Evolutionary conservation across 2,888 invertebrate genomes (phyloP), one percentile per base, ranked within the genome.

Genomic region (Chelonus formosanus): DNA sequence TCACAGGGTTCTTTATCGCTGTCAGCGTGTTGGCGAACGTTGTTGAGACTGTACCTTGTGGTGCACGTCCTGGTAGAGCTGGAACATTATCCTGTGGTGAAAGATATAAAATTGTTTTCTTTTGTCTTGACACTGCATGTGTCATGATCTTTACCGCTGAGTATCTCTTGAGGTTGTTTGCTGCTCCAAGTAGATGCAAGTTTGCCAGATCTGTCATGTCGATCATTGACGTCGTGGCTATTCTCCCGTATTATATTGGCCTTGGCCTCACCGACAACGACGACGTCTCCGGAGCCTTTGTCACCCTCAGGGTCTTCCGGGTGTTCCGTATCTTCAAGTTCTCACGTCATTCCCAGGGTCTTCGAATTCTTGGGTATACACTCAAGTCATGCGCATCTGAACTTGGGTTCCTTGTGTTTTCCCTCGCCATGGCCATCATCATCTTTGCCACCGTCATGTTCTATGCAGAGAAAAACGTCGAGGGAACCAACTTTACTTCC

Each of bases 361-460:
- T 99, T 68, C 90, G 99, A 73, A 99, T 99, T 85, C 90, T 99
- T 76, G 99, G 99, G 71, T 99, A 99, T 86, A 99, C 99, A 69
- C 90, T 99, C 74, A 99, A 99, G 88, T 96, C 96, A 68, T 98
- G 98, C 87, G 98, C 98, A 85, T 97, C 96, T 85, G 98, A 98
- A 87, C 90, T 99, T 76, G 99, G 99, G 75, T 99, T 99, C 88
- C 91, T 99, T 71, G 97, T 99, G 69, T 99, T 99, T 87, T 99
- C 98, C 40, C 88, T 99, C 81, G 97, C 98, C 72, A 98, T 99
- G 98, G 99, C 99, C 80, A 99, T 99, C 85, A 98, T 99, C 81
- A 99, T 99, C 82, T 99, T 99, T 86, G 98, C 99, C 71, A 99
- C 99, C 48, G 97, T 99, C 77, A 99, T 99, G 98, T 99, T 97